Percentiles rank a stretch among this genome's conserved stretches.
These are phyloP conservation scores for Spheniscus mendiculus DNA, from an alignment of 2,113 vertebrate species.

Conservation along the genomic window DNA sequence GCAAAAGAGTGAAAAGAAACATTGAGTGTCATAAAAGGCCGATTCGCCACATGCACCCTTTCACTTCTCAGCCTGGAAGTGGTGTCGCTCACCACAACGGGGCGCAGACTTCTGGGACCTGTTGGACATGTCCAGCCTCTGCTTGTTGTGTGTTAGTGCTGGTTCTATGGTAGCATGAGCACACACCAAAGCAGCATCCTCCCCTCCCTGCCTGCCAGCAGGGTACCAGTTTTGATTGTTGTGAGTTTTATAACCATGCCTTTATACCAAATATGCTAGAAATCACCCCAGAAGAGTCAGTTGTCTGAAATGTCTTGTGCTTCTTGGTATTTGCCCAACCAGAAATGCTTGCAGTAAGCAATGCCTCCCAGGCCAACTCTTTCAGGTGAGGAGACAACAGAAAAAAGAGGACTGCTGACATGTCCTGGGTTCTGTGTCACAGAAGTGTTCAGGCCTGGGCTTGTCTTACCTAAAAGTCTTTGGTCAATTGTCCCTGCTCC, in stretches of 20 bases:
- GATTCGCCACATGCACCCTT: not conserved
- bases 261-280: not conserved
- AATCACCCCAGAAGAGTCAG: not conserved
- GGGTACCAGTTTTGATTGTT: not conserved
- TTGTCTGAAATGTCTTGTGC: not conserved
- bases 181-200: not conserved
- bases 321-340: not conserved
- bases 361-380: not conserved
- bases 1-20: not conserved
- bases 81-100: not conserved
- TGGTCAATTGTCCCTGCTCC: not conserved
- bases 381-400: not conserved
- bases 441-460: not conserved
- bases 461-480: not conserved
- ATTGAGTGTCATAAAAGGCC: not conserved
- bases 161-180: accelerated
- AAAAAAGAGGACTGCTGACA: not conserved
- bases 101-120: not conserved
- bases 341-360: not conserved
- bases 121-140: not conserved
- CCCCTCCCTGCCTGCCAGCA: not conserved
- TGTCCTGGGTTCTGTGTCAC: not conserved
- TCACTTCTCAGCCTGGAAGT: not conserved
- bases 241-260: not conserved
- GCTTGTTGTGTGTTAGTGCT: not conserved